Evolutionary conservation across 2,113 vertebrate species (phyloP), one percentile per base, ranked within the genome.

Genomic region (Nibea coibor): DNA sequence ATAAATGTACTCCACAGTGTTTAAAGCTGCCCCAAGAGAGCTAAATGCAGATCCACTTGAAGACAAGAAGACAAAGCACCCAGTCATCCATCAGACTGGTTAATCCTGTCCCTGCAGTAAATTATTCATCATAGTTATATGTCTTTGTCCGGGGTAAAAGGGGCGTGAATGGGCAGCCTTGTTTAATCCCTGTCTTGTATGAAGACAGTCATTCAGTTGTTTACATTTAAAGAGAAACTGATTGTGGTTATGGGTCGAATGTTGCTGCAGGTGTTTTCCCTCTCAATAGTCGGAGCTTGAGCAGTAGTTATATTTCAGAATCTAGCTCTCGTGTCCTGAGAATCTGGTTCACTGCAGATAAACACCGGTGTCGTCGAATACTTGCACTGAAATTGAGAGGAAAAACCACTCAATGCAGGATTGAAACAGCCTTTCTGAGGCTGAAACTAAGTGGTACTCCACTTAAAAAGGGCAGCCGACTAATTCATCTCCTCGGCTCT

Each of bases 81-180:
- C 3, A 56, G 58, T 80, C 75, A 76, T 84, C 72, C 1, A 80
- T 87, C 84, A 87, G 64, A 68, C 83, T 54, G 75, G 66, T 74
- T 83, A 50, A 78, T 87, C 67, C 45, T 48, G 54, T 78, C 54
- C 53, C 5, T 35, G 22, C 75, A 71, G 69, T 84, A 61, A 89
- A 87, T 90, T 79, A 88, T 84, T 90, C 82, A 89, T 85, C 75
- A 48, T 24, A 78, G 75, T 57, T 82, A 39, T 66, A 26, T 6
- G 65, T 88, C 76, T 74, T 78, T 87, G 88, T 91, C 87, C 51
- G 24, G 12, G 80, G 67, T 72, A 62, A 66, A 75, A 73, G 56
- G 19, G 72, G 2, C 56, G 39, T 85, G 56, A 85, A 83, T 5
- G 4, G 26, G 15, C 35, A 20, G 11, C 45, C 22, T 31, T 51